phyloP scores from a whole-genome alignment of 1,140 invertebrate species.

The Scaptomyza hsui region DNA sequence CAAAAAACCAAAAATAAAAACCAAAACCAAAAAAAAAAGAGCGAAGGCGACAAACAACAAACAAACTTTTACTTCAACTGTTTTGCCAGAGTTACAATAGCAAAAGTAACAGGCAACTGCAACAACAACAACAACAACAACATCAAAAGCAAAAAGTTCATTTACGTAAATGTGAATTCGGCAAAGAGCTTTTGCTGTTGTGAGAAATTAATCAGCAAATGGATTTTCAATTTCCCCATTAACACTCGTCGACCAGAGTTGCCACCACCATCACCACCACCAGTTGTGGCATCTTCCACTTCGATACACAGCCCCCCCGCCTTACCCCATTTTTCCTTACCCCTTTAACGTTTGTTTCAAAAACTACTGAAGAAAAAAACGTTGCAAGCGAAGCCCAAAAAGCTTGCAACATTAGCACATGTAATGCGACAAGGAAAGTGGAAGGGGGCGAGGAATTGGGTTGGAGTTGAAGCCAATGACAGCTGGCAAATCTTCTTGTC shows the following conservation, averaged over 20 bases:
- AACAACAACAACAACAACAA: constrained; percentile 22
- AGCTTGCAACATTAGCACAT: constrained; percentile 15
- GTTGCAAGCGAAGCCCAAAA: constrained; percentile 9
- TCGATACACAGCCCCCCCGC: neutral
- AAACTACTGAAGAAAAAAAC: neutral
- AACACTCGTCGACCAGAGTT: constrained; percentile 54
- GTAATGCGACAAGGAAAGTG: constrained; percentile 17
- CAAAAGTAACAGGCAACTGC: constrained; percentile 23
- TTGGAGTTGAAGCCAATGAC: constrained; percentile 11
- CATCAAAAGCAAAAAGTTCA: constrained; percentile 66
- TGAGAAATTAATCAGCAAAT: constrained; percentile 80
- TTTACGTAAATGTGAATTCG: constrained; percentile 76
- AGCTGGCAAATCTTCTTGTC: constrained; percentile 69
- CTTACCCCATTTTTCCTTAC: no score
- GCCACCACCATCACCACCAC: neutral
- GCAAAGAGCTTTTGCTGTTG: constrained; percentile 27
- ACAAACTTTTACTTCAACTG: constrained; percentile 45
- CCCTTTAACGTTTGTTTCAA: neutral
- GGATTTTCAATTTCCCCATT: constrained; percentile 80
- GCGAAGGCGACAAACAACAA: constrained; percentile 37
- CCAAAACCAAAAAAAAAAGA: neutral
- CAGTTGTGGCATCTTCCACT: constrained; percentile 22
- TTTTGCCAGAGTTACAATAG: constrained; percentile 29
- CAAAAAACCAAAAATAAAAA: no score
- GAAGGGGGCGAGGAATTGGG: neutral